These are phyloP conservation scores for Sitta europaea DNA, from an alignment of 2,113 vertebrate genomes.

Conservation along the genomic window DNA sequence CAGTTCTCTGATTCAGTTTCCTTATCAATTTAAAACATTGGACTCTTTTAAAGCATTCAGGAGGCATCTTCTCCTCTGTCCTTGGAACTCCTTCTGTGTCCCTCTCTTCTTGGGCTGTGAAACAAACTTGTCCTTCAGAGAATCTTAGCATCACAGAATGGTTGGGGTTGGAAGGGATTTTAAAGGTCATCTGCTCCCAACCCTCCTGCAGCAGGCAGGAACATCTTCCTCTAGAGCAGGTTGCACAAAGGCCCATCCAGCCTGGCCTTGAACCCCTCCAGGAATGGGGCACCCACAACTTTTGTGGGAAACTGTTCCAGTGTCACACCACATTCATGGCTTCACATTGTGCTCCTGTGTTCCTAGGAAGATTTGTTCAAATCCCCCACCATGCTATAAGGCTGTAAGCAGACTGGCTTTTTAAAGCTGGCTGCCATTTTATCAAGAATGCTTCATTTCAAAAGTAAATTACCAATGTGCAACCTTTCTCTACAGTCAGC, in stretches of 20 bases:
- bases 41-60: background rate
- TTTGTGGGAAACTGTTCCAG: background rate
- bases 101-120: background rate
- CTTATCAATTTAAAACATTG: background rate
- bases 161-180: background rate
- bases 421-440: background rate
- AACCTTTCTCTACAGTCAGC: background rate
- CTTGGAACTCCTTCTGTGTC: background rate
- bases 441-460: background rate
- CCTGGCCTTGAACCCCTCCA: background rate
- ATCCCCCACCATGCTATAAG: background rate
- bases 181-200: background rate
- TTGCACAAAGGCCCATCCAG: background rate
- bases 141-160: background rate
- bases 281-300: background rate
- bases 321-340: background rate
- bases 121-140: background rate
- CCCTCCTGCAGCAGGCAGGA: background rate
- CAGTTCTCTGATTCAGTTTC: background rate
- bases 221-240: background rate
- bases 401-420: background rate
- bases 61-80: background rate
- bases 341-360: background rate
- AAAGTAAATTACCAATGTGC: background rate
- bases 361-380: background rate